These are phyloP conservation scores for Bucco capensis DNA, from an alignment of 2,113 vertebrate genomes.

Conservation along the genomic window DNA sequence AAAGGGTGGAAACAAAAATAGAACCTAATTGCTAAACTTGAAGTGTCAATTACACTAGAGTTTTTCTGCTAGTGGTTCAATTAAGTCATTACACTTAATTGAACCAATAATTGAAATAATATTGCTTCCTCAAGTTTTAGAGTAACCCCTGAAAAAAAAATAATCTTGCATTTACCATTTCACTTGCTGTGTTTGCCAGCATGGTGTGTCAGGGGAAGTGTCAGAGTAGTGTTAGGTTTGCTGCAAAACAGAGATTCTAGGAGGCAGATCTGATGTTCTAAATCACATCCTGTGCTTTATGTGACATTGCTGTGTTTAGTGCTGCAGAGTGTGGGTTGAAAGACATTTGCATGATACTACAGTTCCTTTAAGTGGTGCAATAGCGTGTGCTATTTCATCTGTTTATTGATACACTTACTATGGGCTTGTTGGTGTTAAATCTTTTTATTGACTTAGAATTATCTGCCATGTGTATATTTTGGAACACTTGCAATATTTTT, in stretches of 20 bases:
- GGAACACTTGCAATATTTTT: background rate
- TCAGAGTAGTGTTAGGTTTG: background rate
- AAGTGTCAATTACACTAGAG: conserved; percentile 19
- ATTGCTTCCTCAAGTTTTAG: conserved; percentile 39
- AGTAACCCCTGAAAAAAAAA: conserved; percentile 29
- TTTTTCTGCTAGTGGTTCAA: conserved; percentile 52
- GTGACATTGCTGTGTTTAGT: background rate
- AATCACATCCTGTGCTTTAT: background rate
- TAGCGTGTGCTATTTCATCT: background rate
- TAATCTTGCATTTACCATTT: background rate
- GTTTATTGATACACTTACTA: background rate
- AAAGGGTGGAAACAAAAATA: conserved; percentile 23
- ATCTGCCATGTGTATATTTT: background rate
- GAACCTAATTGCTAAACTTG: conserved; percentile 30
- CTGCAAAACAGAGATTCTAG: background rate
- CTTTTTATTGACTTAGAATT: background rate
- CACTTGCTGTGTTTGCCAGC: background rate
- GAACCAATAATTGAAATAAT: conserved; percentile 44
- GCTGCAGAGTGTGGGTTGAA: background rate
- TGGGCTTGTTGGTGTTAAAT: background rate
- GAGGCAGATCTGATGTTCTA: background rate
- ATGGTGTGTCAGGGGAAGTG: background rate
- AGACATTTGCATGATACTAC: background rate
- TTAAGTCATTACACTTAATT: conserved; percentile 61
- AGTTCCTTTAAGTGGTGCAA: background rate